phyloP scores from a whole-genome alignment of 2,113 vertebrate species.

The Ptilorrhoa leucosticta region DNA sequence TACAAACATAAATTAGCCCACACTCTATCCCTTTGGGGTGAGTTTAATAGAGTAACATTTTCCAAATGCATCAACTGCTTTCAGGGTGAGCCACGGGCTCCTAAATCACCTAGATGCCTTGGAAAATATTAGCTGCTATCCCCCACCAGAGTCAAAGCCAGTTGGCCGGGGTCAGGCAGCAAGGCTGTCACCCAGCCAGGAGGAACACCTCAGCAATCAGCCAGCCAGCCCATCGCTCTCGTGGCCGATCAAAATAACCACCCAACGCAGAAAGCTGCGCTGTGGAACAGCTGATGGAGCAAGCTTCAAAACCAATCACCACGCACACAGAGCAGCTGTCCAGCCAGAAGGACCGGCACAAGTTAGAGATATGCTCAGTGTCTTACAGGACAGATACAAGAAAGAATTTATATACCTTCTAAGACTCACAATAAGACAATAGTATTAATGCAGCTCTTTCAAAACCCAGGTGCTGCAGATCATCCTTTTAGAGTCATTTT shows the following conservation, averaged over 20 bases:
- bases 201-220: constrained; percentile 47
- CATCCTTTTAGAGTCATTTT: neutral
- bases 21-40: neutral
- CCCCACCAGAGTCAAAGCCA: neutral
- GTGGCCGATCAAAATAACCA: neutral
- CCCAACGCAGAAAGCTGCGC: neutral
- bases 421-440: neutral
- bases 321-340: neutral
- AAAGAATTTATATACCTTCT: neutral
- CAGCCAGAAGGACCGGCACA: neutral
- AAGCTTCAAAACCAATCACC: neutral
- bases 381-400: neutral
- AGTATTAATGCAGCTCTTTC: neutral
- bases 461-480: neutral
- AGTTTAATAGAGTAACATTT: constrained; percentile 30
- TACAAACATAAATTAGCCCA: constrained; percentile 32
- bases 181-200: constrained; percentile 20
- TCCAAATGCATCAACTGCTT: constrained; percentile 36
- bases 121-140: constrained; percentile 23
- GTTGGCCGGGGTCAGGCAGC: neutral
- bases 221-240: constrained; percentile 45
- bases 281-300: neutral
- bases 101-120: constrained; percentile 46
- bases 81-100: neutral
- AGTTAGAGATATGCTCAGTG: neutral